These are phyloP conservation scores for Aphelocoma coerulescens DNA, from an alignment of 2,113 vertebrate genomes.

Conservation along the genomic window DNA sequence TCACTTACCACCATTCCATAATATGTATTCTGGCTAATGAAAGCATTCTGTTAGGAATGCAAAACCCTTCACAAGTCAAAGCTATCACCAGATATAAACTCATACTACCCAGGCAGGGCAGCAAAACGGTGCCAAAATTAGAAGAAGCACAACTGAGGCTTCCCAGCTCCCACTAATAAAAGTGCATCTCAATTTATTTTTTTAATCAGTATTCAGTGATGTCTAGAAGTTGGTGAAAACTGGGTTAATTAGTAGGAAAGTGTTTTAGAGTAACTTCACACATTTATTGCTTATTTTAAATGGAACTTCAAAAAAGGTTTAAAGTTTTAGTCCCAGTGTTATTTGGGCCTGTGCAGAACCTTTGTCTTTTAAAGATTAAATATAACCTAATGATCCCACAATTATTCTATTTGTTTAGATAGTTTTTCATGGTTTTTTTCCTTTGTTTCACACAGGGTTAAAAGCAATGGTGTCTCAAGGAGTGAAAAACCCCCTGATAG, in stretches of 20 bases:
- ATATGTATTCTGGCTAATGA: neutral
- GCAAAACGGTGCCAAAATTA: neutral
- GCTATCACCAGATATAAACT: neutral
- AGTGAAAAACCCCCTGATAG: slow-evolving; percentile 94
- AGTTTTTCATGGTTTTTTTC: neutral
- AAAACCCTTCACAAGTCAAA: neutral
- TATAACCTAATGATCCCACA: neutral
- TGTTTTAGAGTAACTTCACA: neutral
- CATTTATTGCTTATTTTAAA: neutral
- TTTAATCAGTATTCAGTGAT: neutral
- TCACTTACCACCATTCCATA: neutral
- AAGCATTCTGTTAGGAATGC: neutral
- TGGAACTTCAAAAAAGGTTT: neutral
- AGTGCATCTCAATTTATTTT: neutral
- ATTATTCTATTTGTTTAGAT: neutral
- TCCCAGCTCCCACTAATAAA: neutral
- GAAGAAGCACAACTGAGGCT: neutral
- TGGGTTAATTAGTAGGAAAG: neutral
- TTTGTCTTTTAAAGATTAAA: neutral
- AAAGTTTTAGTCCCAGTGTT: neutral
- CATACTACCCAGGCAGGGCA: neutral
- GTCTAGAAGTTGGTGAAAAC: neutral
- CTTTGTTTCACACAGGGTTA: slow-evolving; percentile 76
- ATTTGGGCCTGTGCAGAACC: neutral
- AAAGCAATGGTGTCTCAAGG: slow-evolving; percentile 94